A percentile compares a stretch with the other conserved stretches of the same genome.
phyloP scores from a whole-genome alignment of 2,113 vertebrate genomes.

The Etheostoma spectabile region DNA sequence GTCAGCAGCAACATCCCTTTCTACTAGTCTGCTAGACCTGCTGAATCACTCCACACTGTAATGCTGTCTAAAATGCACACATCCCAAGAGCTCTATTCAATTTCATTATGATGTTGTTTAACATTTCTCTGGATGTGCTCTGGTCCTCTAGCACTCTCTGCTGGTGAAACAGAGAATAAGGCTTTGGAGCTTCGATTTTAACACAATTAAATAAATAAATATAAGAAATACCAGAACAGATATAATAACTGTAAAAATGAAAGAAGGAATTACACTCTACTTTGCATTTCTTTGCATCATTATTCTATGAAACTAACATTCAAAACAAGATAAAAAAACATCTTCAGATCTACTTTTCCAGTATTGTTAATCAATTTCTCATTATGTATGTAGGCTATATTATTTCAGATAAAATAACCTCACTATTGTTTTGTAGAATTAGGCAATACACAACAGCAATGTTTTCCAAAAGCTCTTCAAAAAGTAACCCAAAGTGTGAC shows the following conservation, averaged over 20 bases:
- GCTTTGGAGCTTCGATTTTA: not conserved
- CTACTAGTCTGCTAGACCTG: slow-evolving; percentile 6
- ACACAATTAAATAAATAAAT: not conserved
- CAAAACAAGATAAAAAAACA: not conserved
- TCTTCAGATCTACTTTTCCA: not conserved
- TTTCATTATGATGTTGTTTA: not conserved
- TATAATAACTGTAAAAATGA: not conserved
- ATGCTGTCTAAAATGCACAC: not conserved
- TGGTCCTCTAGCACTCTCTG: slow-evolving; percentile 61
- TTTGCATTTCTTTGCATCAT: not conserved
- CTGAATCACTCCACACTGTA: slow-evolving; percentile 40
- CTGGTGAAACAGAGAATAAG: slow-evolving; percentile 47
- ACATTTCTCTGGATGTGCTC: not conserved
- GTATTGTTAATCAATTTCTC: not conserved
- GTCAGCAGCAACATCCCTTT: slow-evolving; percentile 21
- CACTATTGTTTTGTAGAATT: not conserved
- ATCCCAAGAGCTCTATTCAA: slow-evolving; percentile 15
- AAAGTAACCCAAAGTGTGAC: not conserved
- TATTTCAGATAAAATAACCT: not conserved
- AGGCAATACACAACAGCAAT: not conserved
- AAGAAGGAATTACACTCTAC: not conserved
- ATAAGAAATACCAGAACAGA: not conserved
- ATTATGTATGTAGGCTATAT: not conserved
- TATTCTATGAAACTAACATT: not conserved
- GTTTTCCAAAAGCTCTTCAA: not conserved